These are phyloP conservation scores for Epicauta chinensis DNA, from an alignment of 1,140 invertebrate species.

Conservation along the genomic window DNA sequence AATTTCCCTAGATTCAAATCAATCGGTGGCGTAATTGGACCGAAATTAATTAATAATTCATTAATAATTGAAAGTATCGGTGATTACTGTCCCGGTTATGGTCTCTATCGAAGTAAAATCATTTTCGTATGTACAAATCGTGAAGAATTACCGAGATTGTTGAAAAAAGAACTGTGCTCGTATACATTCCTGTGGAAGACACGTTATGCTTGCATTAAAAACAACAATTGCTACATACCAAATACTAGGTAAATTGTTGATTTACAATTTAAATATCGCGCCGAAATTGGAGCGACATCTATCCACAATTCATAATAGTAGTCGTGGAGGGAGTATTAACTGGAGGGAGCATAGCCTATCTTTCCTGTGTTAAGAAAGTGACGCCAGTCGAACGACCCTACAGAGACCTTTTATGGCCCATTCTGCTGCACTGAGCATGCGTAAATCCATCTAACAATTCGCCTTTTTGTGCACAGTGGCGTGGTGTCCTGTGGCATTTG, in stretches of 20 bases:
- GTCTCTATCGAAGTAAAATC: background rate
- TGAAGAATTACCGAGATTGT: background rate
- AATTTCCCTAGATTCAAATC: background rate
- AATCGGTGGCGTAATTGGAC: background rate
- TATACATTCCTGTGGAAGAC: constrained; percentile 6
- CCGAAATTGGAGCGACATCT: no score
- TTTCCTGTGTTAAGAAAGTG: no score
- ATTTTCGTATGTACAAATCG: constrained; percentile 2
- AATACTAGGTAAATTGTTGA: background rate
- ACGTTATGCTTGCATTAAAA: background rate
- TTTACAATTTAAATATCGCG: no score
- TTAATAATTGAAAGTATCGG: background rate
- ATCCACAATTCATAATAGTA: no score
- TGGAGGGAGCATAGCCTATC: no score
- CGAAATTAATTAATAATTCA: background rate
- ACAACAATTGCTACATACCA: background rate
- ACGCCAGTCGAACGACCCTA: no score
- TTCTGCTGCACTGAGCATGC: no score
- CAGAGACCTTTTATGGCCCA: no score
- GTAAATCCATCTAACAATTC: no score
- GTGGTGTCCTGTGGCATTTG: no score
- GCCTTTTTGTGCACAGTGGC: no score
- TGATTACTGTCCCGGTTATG: background rate
- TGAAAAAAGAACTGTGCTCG: background rate
- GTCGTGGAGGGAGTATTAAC: no score